These are phyloP conservation scores for Pterocles burchelli DNA, from an alignment of 2,113 vertebrate species.

Conservation along the genomic window DNA sequence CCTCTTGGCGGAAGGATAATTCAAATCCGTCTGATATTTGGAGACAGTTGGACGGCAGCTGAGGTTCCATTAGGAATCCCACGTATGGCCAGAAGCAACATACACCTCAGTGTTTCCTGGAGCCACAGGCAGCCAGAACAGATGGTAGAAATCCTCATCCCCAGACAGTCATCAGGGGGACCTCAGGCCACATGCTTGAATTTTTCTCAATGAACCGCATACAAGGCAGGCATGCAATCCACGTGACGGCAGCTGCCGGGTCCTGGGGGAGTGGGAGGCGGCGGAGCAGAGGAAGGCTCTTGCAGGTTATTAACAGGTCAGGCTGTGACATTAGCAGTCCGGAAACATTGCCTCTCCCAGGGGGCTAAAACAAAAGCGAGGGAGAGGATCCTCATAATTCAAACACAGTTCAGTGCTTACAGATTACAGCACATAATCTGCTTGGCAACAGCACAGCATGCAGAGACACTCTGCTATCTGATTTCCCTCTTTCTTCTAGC, in stretches of 20 bases:
- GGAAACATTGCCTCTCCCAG: slow-evolving; percentile 69
- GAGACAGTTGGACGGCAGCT: slow-evolving; percentile 57
- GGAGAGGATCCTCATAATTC: slow-evolving; percentile 59
- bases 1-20: slow-evolving; percentile 16
- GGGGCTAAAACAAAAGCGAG: slow-evolving; percentile 34
- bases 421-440: slow-evolving; percentile 80
- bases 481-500: slow-evolving; percentile 24
- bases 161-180: slow-evolving; percentile 72
- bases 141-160: slow-evolving; percentile 75
- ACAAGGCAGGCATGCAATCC: slow-evolving; percentile 15
- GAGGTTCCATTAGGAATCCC: slow-evolving; percentile 71
- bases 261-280: slow-evolving; percentile 1
- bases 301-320: slow-evolving; percentile 62
- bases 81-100: slow-evolving; percentile 67
- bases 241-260: slow-evolving; percentile 27
- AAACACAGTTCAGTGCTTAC: slow-evolving; percentile 66
- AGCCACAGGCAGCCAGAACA: slow-evolving; percentile 65
- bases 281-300: neutral
- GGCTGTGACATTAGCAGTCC: slow-evolving; percentile 54
- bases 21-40: slow-evolving; percentile 18
- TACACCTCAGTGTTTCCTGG: slow-evolving; percentile 66
- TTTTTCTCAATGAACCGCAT: slow-evolving; percentile 61
- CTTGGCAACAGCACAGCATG: slow-evolving; percentile 68
- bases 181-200: slow-evolving; percentile 18
- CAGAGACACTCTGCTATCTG: neutral